Evolutionary conservation across 2,113 vertebrate species (phyloP).

Genomic region (Phasianus colchicus): DNA sequence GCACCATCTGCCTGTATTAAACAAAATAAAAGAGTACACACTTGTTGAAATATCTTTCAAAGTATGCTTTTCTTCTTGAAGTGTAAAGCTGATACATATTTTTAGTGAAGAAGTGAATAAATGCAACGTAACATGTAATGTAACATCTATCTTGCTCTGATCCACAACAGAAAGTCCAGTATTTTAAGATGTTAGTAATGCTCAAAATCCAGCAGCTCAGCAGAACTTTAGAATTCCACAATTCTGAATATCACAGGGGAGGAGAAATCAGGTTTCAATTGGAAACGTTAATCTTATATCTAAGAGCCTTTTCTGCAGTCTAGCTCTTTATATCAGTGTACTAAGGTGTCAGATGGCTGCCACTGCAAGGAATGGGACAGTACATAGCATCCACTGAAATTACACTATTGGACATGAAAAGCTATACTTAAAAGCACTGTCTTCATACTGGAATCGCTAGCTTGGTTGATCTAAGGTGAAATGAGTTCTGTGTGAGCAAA

Average conservation of each 20-base stretch:
- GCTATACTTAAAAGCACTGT: neutral
- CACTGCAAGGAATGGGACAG: neutral
- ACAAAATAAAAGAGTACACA: slow-evolving; percentile 56
- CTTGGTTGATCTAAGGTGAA: neutral
- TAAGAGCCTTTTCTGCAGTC: neutral
- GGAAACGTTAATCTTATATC: neutral
- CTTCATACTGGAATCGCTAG: neutral
- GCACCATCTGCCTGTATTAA: slow-evolving; percentile 94
- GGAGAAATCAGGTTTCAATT: neutral
- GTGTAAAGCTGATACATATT: neutral
- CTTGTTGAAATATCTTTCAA: slow-evolving; percentile 51
- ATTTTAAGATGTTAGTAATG: neutral
- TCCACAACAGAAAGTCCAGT: neutral
- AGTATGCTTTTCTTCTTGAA: slow-evolving; percentile 14
- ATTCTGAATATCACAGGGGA: neutral
- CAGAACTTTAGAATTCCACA: neutral
- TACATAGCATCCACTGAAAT: accelerated
- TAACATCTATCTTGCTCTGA: neutral
- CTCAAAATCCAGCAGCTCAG: neutral
- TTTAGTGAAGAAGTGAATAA: neutral
- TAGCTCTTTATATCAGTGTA: neutral
- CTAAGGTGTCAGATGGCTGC: neutral
- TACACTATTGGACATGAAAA: neutral
- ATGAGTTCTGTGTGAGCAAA: neutral
- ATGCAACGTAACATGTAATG: neutral